These are phyloP conservation scores for Prunella fulvescens DNA, from an alignment of 2,113 vertebrate genomes.

Conservation along the genomic window DNA sequence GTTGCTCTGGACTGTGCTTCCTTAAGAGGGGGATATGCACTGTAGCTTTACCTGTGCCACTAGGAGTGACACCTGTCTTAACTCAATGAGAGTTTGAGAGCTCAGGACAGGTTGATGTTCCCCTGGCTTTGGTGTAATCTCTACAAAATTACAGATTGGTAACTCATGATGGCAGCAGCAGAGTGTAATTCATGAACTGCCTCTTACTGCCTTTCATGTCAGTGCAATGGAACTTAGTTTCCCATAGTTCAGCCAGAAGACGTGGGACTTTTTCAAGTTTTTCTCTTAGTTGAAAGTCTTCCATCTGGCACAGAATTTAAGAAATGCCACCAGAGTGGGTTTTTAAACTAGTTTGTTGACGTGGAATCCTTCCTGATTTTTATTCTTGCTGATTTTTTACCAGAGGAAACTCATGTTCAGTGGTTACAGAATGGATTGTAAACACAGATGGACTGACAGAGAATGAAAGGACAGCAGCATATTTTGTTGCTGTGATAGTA, in stretches of 20 bases:
- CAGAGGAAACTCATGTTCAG: not conserved
- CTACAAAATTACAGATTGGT: not conserved
- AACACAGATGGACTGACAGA: not conserved
- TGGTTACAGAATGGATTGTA: not conserved
- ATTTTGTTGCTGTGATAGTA: not conserved
- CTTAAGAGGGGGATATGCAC: not conserved
- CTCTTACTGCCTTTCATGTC: not conserved
- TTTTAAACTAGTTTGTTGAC: not conserved
- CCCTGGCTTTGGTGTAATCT: not conserved
- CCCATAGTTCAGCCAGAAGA: not conserved
- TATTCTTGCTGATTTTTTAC: not conserved
- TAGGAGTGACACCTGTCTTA: not conserved
- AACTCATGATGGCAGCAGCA: not conserved
- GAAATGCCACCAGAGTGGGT: not conserved
- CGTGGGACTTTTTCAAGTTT: slow-evolving; percentile 6
- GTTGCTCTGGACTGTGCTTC: not conserved
- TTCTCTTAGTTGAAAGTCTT: not conserved
- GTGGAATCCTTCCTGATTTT: not conserved
- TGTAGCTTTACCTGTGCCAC: not conserved
- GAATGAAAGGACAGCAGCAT: not conserved
- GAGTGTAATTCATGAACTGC: not conserved
- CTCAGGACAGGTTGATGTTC: not conserved
- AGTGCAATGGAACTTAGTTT: not conserved
- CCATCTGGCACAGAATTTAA: not conserved
- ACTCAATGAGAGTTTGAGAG: not conserved